Percentiles rank a stretch among this genome's conserved stretches.
Evolutionary conservation across 1,140 invertebrate genomes (phyloP).

Genomic region (Ceratina calcarata): DNA sequence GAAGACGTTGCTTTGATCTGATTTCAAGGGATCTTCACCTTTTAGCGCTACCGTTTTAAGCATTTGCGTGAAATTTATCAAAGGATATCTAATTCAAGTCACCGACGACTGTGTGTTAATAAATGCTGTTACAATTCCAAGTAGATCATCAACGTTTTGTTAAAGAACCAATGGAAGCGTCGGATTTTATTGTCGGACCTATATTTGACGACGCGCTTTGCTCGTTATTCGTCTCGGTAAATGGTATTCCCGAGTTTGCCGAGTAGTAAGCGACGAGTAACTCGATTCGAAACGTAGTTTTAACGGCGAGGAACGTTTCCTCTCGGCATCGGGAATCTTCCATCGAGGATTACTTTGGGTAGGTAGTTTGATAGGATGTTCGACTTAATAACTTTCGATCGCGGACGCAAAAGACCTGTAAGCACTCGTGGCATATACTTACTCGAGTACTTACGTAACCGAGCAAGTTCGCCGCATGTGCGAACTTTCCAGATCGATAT

Average conservation of each 20-base stretch:
- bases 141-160: too few relatives aligned
- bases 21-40: slow-evolving; percentile 39
- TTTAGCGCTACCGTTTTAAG: slow-evolving; percentile 42
- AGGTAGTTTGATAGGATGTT: slow-evolving; percentile 24
- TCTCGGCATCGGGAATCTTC: background rate
- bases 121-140: too few relatives aligned
- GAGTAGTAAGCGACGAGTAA: background rate
- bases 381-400: slow-evolving; percentile 54
- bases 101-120: too few relatives aligned
- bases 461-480: slow-evolving; percentile 40
- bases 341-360: slow-evolving; percentile 6
- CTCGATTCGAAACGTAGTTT: background rate
- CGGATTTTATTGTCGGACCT: too few relatives aligned
- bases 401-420: slow-evolving; percentile 21
- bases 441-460: slow-evolving; percentile 29
- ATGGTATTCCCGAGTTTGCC: background rate
- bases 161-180: too few relatives aligned
- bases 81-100: slow-evolving; percentile 8
- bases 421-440: slow-evolving; percentile 46
- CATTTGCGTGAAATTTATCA: slow-evolving; percentile 39
- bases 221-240: too few relatives aligned
- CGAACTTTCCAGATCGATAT: slow-evolving; percentile 50
- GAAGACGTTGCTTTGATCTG: slow-evolving; percentile 45
- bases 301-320: background rate
- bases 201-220: too few relatives aligned